Base-by-base conservation (phyloP, 2,888 invertebrate species). In the Eulithis prunata region DNA sequence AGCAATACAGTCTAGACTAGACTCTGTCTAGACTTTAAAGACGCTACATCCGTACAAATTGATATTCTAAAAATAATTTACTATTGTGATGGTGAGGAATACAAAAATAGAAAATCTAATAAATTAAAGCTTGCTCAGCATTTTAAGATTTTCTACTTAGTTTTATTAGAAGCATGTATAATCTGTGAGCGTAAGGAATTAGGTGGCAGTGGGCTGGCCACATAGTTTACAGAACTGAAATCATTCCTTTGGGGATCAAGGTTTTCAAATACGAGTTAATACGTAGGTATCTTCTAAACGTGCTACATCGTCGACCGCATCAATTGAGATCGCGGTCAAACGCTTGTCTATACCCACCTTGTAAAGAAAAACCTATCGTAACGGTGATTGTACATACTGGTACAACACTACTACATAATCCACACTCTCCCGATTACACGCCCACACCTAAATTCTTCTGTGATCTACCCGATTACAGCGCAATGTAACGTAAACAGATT, bases 11-110 rank as follows among this genome's bases (percentile, higher is more conserved):
- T 54, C 54, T 55, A 58, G 65, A 57, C 64, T 60, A 60, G 57
- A 61, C 66, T 21, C 8, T 21, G 62, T 67, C 66, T 67, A 67
- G 66, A 67, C 66, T 62, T 46, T 55, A 52, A 57, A 49, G 56
- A 62, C 57, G 66, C 66, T 57, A 58, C 54, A 52, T 63, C 32
- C 2, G 41, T 32, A 36, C 51, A 55, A 62, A 62, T 56, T 56
- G 49, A 46, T 60, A 63, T 59, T 45, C 52, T 14, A 4, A 41
- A 62, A 62, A 62, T 66, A 58, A 58, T 62, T 62, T 65, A 55
- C 32, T n/a, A 47, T 54, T 13, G 21, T 38, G 41, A 57, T 58
- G 36, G 57, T 14, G 45, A 5, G n/a, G 57, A 62, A 66, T 62
- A 62, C 52, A 54, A 52, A 49, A 49, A 21, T 21, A 43, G 41